These are phyloP conservation scores for Mantis religiosa DNA, from an alignment of 2,888 invertebrate species.

Conservation along the genomic window DNA sequence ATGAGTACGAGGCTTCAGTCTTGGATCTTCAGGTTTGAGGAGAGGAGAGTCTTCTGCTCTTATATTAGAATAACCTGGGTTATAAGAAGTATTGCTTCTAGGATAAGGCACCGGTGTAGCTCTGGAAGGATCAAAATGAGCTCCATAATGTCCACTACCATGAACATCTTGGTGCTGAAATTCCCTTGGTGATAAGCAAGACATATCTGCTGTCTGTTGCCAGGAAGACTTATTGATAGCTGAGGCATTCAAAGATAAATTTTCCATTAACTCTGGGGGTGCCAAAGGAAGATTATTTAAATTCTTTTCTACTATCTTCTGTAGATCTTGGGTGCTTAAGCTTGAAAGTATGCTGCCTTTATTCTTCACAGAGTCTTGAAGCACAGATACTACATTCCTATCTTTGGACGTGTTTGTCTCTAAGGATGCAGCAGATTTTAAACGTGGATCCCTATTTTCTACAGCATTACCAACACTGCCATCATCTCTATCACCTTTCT, in stretches of 20 bases:
- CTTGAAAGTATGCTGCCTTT: conserved; percentile 14
- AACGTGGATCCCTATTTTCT: background rate
- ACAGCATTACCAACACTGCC: background rate
- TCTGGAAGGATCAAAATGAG: background rate
- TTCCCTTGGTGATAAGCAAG: background rate
- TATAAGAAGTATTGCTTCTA: background rate
- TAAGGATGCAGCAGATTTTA: background rate
- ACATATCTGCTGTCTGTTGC: background rate
- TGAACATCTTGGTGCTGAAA: background rate
- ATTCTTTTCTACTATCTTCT: conserved; percentile 23
- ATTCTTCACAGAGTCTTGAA: background rate
- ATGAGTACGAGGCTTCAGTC: background rate
- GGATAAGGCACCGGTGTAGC: background rate
- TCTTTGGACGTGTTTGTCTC: background rate
- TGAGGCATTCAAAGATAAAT: background rate
- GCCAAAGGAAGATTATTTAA: conserved; percentile 20
- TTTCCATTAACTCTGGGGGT: conserved; percentile 7
- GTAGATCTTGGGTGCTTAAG: conserved; percentile 24
- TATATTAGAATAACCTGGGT: background rate
- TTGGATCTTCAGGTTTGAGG: background rate
- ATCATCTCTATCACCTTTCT: background rate
- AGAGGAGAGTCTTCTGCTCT: background rate
- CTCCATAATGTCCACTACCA: background rate
- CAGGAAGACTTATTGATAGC: background rate
- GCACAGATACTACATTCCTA: background rate